Base-by-base conservation (phyloP, 2,113 vertebrate genomes). In the Ceyx margarethae region DNA sequence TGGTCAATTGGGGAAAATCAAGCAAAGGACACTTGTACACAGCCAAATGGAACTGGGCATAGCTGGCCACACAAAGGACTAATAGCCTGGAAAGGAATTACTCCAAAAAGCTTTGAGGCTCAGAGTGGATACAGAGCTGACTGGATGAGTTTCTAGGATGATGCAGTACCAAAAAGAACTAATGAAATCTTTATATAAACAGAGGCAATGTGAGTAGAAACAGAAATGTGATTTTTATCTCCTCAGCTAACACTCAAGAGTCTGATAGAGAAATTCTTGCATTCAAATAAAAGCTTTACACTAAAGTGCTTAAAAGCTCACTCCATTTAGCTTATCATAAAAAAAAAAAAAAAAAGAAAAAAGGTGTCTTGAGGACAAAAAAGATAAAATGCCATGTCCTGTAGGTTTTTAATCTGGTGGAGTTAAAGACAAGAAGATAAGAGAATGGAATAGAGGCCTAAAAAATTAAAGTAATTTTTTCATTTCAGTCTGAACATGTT, bases 191-290 rank as follows among this genome's bases (percentile, higher is more conserved):
- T 85, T 89, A 18, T 69, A 87, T 29, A 91, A 91, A 89, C 81
- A 89, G 46, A 82, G 46, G 75, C 82, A 84, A 85, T 73, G 58
- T 31, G 80, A 95, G 58, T 29, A 89, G 90, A n/a, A 86, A 45
- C 57, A 84, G 85, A 72, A 91, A 93, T 79, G 91, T 69, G 78
- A 89, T 94, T 91, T 86, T 89, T 94, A 93, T 91, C 84, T 90
- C 53, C 74, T 54, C 67, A 45, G 35, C 1, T 0, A 91, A 19
- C 69, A 66, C 64, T 87, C n/a, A 19, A 57, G 78, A 54, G 50
- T 15, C 78, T 66, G 72, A 81, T 14, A 90, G 58, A 72, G 67
- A 78, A 95, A 89, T 85, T 40, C 78, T 42, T 42, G 51, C 71
- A 87, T 81, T 94, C 74, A 76, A 89, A 87, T 48, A 18, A 75